Percentiles rank a stretch among this genome's conserved stretches.
phyloP scores from a whole-genome alignment of 2,888 invertebrate species.

The Abrostola triplasia region DNA sequence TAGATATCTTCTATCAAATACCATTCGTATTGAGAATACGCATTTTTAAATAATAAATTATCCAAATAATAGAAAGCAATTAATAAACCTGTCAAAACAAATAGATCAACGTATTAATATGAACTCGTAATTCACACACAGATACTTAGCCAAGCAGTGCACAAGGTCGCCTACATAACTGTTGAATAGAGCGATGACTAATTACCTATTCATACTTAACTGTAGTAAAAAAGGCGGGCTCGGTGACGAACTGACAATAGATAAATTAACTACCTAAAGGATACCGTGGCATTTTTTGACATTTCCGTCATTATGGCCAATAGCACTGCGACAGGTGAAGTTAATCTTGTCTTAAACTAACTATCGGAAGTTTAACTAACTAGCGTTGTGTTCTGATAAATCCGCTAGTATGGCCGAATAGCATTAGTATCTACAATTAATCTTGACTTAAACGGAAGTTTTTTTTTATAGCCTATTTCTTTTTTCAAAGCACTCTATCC shows the following conservation, averaged over 20 bases:
- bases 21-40: too few relatives aligned
- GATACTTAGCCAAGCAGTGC: background rate
- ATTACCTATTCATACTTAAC: constrained; percentile 5
- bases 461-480: too few relatives aligned
- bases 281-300: background rate
- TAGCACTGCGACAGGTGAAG: too few relatives aligned
- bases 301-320: background rate
- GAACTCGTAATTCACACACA: background rate
- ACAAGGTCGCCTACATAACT: constrained; percentile 10
- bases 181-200: constrained; percentile 4
- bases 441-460: too few relatives aligned
- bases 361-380: too few relatives aligned
- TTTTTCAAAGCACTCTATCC: too few relatives aligned
- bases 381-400: too few relatives aligned
- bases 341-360: too few relatives aligned
- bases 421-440: too few relatives aligned
- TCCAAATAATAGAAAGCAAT: background rate
- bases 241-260: background rate
- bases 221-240: background rate
- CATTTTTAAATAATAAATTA: too few relatives aligned
- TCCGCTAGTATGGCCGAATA: too few relatives aligned
- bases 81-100: background rate
- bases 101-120: background rate
- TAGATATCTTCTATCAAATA: too few relatives aligned
- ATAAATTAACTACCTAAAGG: background rate